phyloP scores from a whole-genome alignment of 1,140 invertebrate genomes.

The Zaprionus camerounensis region DNA sequence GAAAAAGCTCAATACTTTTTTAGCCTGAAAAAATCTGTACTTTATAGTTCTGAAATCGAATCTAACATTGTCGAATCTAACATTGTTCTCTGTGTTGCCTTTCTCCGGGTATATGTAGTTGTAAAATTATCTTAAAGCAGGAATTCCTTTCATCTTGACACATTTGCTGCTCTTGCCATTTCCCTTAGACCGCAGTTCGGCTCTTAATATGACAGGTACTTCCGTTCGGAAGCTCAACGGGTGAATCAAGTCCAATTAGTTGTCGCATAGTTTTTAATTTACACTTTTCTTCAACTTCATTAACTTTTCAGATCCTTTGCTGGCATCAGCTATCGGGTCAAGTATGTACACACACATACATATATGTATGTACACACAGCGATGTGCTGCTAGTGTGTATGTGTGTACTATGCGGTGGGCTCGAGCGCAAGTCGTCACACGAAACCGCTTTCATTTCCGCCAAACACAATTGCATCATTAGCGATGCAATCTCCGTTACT shows the following conservation, averaged over 20 bases:
- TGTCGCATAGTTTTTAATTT: slow-evolving; percentile 54
- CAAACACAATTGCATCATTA: slow-evolving; percentile 82
- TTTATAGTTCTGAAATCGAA: not conserved
- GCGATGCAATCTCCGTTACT: slow-evolving; percentile 82
- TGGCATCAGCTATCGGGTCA: slow-evolving; percentile 14
- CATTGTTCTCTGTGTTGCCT: not conserved
- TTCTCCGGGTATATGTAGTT: not conserved
- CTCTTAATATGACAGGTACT: slow-evolving; percentile 13
- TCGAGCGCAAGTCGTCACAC: slow-evolving; percentile 67
- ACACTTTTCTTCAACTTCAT: slow-evolving; percentile 50
- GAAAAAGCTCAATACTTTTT: not conserved
- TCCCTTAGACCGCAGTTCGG: not conserved
- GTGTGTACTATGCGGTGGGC: slow-evolving; percentile 28
- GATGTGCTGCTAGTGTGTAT: slow-evolving; percentile 19
- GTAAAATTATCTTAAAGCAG: not conserved
- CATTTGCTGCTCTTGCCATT: not conserved
- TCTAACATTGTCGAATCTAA: not conserved
- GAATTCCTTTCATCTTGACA: not conserved
- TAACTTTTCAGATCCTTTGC: slow-evolving; percentile 32
- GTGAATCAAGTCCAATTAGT: slow-evolving; percentile 62
- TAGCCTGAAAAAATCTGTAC: not conserved
- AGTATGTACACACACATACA: not conserved
- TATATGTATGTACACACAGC: not conserved
- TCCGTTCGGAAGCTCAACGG: slow-evolving; percentile 11
- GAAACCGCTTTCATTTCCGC: slow-evolving; percentile 81